Evolutionary conservation across 2,888 invertebrate species (phyloP), one percentile per base, ranked within the genome.

Genomic region (Pegoplata infirma): DNA sequence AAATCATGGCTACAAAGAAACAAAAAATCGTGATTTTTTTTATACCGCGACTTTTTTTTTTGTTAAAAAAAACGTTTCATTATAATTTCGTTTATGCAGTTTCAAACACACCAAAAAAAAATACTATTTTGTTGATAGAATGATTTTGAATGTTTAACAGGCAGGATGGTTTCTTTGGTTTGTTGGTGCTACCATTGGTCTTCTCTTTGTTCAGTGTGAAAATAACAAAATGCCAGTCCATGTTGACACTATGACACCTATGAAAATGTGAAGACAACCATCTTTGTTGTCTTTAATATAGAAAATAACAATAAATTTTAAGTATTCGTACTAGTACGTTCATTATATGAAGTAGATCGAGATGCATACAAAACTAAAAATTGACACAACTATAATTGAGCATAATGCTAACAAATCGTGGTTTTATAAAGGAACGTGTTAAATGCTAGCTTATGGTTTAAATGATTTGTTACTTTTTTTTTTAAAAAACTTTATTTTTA

Each of bases 221-320:
- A 71, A 56, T 58, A 71, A 58, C 67, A 76, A 64, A 76, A 64
- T 73, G 76, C 63, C 73, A 61, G 76, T 67, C 73, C 79, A 79
- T 66, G 81, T 71, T 81, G 81, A 81, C 81, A 81, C 74, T 61
- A 55, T 76, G 76, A 79, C 78, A 76, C 78, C 67, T 40, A 56
- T 55, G 66, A 69, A 77, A 64, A 55, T 47, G 71, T 71, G 53
- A 59, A 66, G 76, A 66, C 64, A 71, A 55, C 25, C 53, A 61
- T 28, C 25, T 28, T 58, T 58, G 32, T 47, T 53, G 47, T 47
- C 19, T 25, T 66, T 66, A 49, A 46, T 16, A 49, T 12, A 63
- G 32, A 32, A 55, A 56, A 55, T n/a, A 40, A 56, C 28, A 61
- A 69, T 69, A 76, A 64, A 69, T 76, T 69, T 56, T 69, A 49